phyloP scores from a whole-genome alignment of 2,113 vertebrate species.

The Myotis davidii region DNA sequence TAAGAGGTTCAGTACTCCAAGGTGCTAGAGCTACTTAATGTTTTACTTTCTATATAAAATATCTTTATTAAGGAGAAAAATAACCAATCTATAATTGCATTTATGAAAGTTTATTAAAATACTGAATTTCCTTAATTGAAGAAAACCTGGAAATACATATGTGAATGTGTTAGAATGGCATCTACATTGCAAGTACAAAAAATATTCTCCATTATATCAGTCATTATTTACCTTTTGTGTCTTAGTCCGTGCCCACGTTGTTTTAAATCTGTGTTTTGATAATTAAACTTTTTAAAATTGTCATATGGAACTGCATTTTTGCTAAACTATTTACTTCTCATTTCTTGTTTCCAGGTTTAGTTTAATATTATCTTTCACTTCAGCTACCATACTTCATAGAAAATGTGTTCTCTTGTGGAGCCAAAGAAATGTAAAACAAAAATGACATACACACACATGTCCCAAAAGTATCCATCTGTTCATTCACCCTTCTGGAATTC shows the following conservation, averaged over 20 bases:
- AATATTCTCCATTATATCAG: constrained; percentile 30
- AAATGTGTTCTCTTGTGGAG: constrained; percentile 80
- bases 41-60: constrained; percentile 18
- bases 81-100: not conserved
- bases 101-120: constrained; percentile 49
- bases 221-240: constrained; percentile 60
- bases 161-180: not conserved
- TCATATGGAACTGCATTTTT: constrained; percentile 74
- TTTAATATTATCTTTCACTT: constrained; percentile 81
- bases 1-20: not conserved
- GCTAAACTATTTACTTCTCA: constrained; percentile 80
- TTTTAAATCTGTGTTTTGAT: constrained; percentile 75
- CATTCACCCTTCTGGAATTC: constrained; percentile 81
- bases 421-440: constrained; percentile 83
- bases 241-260: not conserved
- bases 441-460: constrained; percentile 77
- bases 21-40: not conserved
- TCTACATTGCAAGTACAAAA: not conserved
- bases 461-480: constrained; percentile 84
- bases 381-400: constrained; percentile 80
- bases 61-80: not conserved
- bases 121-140: constrained; percentile 46
- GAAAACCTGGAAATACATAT: not conserved
- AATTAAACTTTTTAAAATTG: constrained; percentile 77
- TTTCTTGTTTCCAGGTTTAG: constrained; percentile 81